Percentiles rank a stretch among this genome's conserved stretches.
phyloP scores from a whole-genome alignment of 2,113 vertebrate genomes.

The Tringa solitaria region DNA sequence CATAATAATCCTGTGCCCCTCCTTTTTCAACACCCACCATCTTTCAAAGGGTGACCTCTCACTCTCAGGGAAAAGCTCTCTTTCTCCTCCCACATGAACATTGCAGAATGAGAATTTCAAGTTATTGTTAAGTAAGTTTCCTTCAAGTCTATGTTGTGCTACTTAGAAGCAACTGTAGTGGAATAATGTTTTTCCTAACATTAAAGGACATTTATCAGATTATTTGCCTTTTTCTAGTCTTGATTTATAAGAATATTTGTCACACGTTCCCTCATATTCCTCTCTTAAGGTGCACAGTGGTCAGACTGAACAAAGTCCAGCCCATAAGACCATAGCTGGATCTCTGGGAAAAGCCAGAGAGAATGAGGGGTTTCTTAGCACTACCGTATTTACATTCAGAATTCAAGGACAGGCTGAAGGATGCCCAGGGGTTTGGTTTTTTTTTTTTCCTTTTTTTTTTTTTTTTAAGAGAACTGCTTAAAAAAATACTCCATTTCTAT shows the following conservation, averaged over 20 bases:
- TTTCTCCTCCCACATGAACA: background rate
- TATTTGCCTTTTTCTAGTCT: background rate
- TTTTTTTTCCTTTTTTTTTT: background rate
- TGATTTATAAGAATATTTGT: background rate
- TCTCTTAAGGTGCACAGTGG: slow-evolving; percentile 9
- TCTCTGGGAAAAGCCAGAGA: background rate
- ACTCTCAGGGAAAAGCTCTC: background rate
- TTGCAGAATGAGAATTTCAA: background rate
- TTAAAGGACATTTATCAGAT: background rate
- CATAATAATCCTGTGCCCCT: background rate
- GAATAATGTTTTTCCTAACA: background rate
- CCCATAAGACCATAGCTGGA: background rate
- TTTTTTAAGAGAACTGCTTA: background rate
- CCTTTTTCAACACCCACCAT: background rate
- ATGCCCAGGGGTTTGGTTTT: background rate
- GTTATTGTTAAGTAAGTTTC: background rate
- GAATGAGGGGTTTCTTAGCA: background rate
- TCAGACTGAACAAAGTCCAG: background rate
- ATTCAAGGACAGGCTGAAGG: background rate
- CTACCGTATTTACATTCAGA: slow-evolving; percentile 21
- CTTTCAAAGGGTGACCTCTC: background rate
- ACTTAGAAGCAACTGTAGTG: background rate
- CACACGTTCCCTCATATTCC: background rate
- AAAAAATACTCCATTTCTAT: background rate
- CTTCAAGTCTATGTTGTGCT: background rate